Evolutionary conservation across 2,888 invertebrate genomes (phyloP), one percentile per base, ranked within the genome.

Genomic region (Metopia argyrocephala): DNA sequence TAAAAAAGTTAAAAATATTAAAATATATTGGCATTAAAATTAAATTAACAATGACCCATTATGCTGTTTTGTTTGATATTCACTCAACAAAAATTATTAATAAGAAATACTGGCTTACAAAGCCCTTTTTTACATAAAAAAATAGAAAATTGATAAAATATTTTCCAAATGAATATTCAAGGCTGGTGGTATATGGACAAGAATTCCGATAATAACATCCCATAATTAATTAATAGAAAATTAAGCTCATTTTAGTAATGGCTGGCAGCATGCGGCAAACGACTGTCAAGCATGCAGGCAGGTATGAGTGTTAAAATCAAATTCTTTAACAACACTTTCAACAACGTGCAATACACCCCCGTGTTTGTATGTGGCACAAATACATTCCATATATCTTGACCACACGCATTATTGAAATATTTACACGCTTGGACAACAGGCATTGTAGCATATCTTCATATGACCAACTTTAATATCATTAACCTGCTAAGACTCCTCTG

Each of bases 261-360:
- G 0, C 38, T 12, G 15, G 4, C 27, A 38, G 4, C 50, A 61
- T 78, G 70, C 69, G 78, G 68, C 86, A 86, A n/a, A n/a, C n/a
- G n/a, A n/a, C n/a, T n/a, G 7, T 7, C 31, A 31, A 3, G 31
- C 31, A 31, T 12, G 15, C 12, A 38, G 38, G 38, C 15, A 38
- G 38, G 27, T 7, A 3, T 31, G 52, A 86, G 88, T 88, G 88
- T 87, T 83, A 87, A 88, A 88, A 88, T 88, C 87, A 88, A 88
- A 88, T 88, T 88, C 89, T 87, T 86, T 84, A 84, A 86, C 86
- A 87, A 82, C 83, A 75, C 78, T 79, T 78, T 76, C 65, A 25
- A 9, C 38, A 68, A 54, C 20, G 45, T 62, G 59, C n/a, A 54
- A 38, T 61, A 59, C 52, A 45, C 15, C n/a, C n/a, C n/a, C n/a